These are phyloP conservation scores for Gryllus bimaculatus DNA, from an alignment of 1,140 invertebrate genomes.

Conservation along the genomic window DNA sequence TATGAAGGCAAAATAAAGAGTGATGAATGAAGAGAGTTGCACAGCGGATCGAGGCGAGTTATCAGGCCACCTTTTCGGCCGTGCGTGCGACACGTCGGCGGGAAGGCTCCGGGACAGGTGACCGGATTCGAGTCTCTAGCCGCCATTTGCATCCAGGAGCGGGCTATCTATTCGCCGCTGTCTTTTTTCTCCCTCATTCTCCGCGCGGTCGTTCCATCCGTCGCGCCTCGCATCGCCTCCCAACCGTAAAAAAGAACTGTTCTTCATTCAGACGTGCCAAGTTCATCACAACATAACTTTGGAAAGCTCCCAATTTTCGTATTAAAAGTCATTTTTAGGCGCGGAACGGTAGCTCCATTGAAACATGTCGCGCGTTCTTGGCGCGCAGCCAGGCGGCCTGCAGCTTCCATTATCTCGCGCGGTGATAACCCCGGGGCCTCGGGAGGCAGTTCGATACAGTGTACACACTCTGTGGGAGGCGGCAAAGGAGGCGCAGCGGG, in stretches of 20 bases:
- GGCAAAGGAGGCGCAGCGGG: too few relatives aligned
- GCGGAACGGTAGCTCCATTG: neutral
- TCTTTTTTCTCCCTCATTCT: neutral
- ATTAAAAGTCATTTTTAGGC: conserved; percentile 5
- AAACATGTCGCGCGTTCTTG: neutral
- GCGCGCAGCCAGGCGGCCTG: neutral
- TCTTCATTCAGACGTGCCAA: conserved; percentile 3
- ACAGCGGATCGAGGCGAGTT: neutral
- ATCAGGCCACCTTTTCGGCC: neutral
- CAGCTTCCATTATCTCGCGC: neutral
- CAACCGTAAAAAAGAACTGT: neutral
- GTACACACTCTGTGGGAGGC: neutral
- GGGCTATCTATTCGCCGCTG: neutral
- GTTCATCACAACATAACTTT: conserved; percentile 5
- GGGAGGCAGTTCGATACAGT: neutral
- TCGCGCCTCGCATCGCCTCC: neutral
- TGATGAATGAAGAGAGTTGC: neutral
- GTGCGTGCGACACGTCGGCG: too few relatives aligned
- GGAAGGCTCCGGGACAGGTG: neutral
- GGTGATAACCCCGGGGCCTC: neutral
- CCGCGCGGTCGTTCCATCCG: too few relatives aligned
- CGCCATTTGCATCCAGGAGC: neutral
- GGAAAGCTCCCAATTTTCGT: neutral
- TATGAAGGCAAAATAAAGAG: neutral
- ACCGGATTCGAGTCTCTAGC: neutral